Base-by-base conservation (phyloP, 2,797 vertebrate genomes). In the Anguilla pacifica region DNA sequence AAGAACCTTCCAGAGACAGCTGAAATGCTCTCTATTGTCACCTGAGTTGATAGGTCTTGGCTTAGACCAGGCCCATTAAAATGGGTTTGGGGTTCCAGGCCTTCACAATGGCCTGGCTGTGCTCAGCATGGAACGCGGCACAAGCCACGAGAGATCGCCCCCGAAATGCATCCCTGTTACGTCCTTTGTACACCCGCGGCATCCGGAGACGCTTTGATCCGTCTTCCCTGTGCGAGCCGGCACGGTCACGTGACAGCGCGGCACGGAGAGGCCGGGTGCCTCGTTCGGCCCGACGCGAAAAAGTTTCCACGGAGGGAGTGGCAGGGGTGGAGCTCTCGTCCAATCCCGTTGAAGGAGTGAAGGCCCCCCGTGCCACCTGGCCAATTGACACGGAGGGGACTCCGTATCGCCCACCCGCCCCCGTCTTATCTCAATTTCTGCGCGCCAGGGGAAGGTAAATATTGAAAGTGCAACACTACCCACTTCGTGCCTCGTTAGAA, bases 391-490 rank as follows among this genome's bases (percentile, higher is more conserved):
- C 57, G 4, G 81, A 59, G 15, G 17, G 22, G 28, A 4, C 17
- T 28, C 6, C 53, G 15, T 6, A 19, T 81, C 43, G 64, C 77
- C 15, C 43, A 19, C 59, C 59, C 46, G 53, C 46, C 28, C 72
- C 59, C 35, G 77, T 88, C 74, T 90, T 90, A 89, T 90, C 88
- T 86, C 86, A 87, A 85, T n/a, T 59, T 72, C 86, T 87, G 77
- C 89, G 86, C 91, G 86, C 87, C 84, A 83, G 61, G 6, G 89
- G 88, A 92, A 89, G 82, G 87, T 88, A 92, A 91, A 92, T 92
- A 89, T 90, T 89, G 87, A 91, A 89, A 85, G 83, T 90, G 86
- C 86, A 67, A 89, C 79, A 89, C 90, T 90, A 88, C 88, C 86
- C 88, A 85, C 84, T 86, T 84, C 89, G 85, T 89, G 87, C 88